Base-by-base conservation (phyloP, 2,888 invertebrate species). In the Caenorhabditis imperialis region DNA sequence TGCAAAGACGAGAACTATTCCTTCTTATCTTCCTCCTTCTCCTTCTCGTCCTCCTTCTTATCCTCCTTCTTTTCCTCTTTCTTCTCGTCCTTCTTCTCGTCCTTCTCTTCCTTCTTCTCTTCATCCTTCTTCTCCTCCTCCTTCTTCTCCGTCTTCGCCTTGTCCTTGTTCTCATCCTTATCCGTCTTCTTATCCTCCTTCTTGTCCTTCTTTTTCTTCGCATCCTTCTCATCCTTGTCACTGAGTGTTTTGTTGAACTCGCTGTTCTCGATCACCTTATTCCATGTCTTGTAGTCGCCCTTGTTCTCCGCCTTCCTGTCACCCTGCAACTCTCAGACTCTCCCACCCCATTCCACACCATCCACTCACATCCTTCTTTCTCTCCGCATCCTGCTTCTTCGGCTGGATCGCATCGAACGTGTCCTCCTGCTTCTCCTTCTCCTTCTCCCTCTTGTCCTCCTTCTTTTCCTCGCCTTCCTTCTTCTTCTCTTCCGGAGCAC, bases 331-430 rank as follows among this genome's bases (percentile, higher is more conserved):
- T 45, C 23, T 3, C 22, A 45, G 8, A 18, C n/a, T 7, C 8
- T n/a, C n/a, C n/a, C n/a, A n/a, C n/a, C n/a, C n/a, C n/a, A n/a
- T n/a, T n/a, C n/a, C n/a, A n/a, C n/a, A n/a, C n/a, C n/a, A n/a
- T n/a, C n/a, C n/a, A 40, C 55, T 18, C 18, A 65, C 65, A 45
- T 74, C 74, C 20, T 69, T 48, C 47, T 67, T 74, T 12, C 74
- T 42, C 18, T 48, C 58, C 4, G 62, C 58, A 20, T 75, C 69
- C 25, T 62, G 58, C 4, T 55, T 48, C 20, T 62, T 69, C 3
- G 69, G 74, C 20, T 69, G 62, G n/a, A 62, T 10, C 12, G 65
- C 53, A 42, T 69, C 74, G 37, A 75, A 75, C 12, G 74, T 58
- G 25, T 69, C 74, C 40, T 75, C 69, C 51, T 25, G 22, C 38